Conservation (phyloP, 2,797 vertebrate species). For the Taeniopygia guttata region DNA sequence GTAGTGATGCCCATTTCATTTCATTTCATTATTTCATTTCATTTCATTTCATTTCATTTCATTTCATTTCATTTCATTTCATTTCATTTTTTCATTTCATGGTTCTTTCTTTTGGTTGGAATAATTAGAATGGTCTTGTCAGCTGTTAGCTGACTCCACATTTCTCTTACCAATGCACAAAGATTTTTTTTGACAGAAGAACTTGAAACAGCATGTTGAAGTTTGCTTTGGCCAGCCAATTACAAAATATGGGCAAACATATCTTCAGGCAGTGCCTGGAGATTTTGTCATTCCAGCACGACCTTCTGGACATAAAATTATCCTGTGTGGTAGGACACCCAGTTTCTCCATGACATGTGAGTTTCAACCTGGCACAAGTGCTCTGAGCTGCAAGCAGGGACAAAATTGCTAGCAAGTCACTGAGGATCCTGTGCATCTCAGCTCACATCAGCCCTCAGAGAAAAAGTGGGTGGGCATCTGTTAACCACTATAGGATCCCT, state of each 20-base stretch:
- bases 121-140: neutral
- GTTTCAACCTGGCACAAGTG: neutral
- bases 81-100: neutral
- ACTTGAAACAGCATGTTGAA: neutral
- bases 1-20: neutral
- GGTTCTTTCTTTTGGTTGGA: neutral
- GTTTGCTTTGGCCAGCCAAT: neutral
- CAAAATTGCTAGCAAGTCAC: neutral
- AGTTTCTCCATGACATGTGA: neutral
- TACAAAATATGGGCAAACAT: rapidly evolving
- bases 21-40: no score
- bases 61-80: neutral
- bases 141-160: neutral
- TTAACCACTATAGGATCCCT: neutral
- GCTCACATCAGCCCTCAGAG: neutral
- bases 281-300: neutral
- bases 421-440: neutral
- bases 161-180: neutral
- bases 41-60: neutral
- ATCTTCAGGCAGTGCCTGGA: neutral
- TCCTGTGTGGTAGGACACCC: neutral
- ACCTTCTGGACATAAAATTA: neutral
- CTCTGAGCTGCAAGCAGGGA: neutral
- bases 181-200: conserved; percentile 1
- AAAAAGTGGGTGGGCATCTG: neutral